phyloP scores from a whole-genome alignment of 2,888 invertebrate genomes.

The Sphaeridia pumilis region DNA sequence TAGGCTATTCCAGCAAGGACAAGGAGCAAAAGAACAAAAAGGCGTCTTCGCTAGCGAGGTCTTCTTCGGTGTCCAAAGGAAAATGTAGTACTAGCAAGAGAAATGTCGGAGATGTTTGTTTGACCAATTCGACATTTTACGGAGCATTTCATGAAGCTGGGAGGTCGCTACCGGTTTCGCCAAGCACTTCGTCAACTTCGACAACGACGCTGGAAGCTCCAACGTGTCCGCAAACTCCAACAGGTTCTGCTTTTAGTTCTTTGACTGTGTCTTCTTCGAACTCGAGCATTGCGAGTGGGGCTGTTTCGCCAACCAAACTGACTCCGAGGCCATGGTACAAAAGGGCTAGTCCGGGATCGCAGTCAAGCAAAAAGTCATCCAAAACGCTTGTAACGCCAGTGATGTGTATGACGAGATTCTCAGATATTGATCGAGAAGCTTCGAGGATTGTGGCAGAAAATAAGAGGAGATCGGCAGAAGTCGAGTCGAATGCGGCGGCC shows the following conservation, averaged over 20 bases:
- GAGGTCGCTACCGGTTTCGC: background rate
- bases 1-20: background rate
- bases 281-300: background rate
- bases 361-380: slow-evolving; percentile 19
- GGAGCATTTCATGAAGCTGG: background rate
- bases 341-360: slow-evolving; percentile 38
- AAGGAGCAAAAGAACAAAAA: background rate
- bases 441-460: slow-evolving; percentile 51
- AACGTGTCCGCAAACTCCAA: background rate
- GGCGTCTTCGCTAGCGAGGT: background rate
- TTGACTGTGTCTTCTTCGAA: background rate
- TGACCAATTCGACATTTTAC: background rate
- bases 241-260: background rate
- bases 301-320: slow-evolving; percentile 27
- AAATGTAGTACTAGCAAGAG: background rate
- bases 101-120: background rate
- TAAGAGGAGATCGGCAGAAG: slow-evolving; percentile 26
- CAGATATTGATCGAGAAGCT: slow-evolving; percentile 66
- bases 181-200: background rate
- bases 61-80: background rate
- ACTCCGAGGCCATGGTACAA: slow-evolving; percentile 58
- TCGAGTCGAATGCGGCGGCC: slow-evolving; percentile 26
- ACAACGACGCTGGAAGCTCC: background rate
- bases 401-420: slow-evolving; percentile 38
- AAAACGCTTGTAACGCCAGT: slow-evolving; percentile 24